These are phyloP conservation scores for Eretmodus cyanostictus DNA, from an alignment of 2,113 vertebrate species.

Conservation along the genomic window DNA sequence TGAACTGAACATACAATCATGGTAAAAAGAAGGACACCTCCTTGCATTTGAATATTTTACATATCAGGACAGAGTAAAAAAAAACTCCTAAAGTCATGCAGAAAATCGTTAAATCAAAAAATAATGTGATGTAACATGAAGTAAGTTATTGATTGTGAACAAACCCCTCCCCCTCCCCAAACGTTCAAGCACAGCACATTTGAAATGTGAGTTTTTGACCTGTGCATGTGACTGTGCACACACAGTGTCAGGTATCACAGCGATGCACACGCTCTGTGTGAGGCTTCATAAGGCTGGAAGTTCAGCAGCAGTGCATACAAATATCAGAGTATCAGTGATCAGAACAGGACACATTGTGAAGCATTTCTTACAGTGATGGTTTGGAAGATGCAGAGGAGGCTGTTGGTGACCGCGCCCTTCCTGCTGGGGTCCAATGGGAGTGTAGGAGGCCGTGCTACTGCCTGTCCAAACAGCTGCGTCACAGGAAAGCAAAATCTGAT, in stretches of 20 bases:
- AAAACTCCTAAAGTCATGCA: not conserved
- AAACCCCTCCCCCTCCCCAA: not conserved
- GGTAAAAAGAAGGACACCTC: not conserved
- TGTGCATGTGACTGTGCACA: not conserved
- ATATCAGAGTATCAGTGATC: not conserved
- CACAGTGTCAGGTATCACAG: not conserved
- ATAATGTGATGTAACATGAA: too few species aligned
- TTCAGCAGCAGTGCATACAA: not conserved
- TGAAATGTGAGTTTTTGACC: not conserved
- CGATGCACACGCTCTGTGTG: not conserved
- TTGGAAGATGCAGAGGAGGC: constrained; percentile 67
- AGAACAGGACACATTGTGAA: not conserved
- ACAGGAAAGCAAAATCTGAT: not conserved
- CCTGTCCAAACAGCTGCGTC: constrained; percentile 72
- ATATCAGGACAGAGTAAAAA: not conserved
- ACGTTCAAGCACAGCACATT: not conserved
- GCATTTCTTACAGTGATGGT: constrained; percentile 64
- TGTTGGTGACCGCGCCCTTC: constrained; percentile 66
- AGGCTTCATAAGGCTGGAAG: not conserved
- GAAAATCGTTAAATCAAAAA: not conserved
- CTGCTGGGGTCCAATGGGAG: constrained; percentile 66
- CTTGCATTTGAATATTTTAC: not conserved
- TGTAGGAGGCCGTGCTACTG: constrained; percentile 70
- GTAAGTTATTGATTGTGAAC: not conserved
- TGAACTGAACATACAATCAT: not conserved